Evolutionary conservation across 2,797 vertebrate species (phyloP).

Genomic region (Squalus acanthias): DNA sequence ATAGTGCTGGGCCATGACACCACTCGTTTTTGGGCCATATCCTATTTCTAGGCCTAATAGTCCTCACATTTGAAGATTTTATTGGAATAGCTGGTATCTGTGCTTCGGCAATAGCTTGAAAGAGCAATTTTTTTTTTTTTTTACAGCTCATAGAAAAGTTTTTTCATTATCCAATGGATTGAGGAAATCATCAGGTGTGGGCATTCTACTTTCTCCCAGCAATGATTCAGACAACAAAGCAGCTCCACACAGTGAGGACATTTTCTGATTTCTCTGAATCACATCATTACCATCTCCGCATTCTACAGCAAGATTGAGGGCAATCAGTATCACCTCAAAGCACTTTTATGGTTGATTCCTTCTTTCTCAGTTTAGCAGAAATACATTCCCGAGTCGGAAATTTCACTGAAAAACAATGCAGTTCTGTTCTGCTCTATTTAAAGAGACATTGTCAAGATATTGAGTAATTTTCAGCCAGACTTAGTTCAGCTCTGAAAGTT

Average conservation of each 20-base stretch:
- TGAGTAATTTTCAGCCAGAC: neutral
- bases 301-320: neutral
- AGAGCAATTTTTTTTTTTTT: neutral
- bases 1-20: no score
- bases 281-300: neutral
- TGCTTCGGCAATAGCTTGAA: neutral
- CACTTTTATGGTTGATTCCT: neutral
- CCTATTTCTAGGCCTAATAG: neutral
- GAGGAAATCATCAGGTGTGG: neutral
- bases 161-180: neutral
- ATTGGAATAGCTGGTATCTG: neutral
- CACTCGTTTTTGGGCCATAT: no score
- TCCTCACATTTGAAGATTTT: neutral
- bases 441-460: neutral
- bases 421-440: neutral
- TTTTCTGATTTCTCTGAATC: neutral
- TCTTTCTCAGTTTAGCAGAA: neutral
- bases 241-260: neutral
- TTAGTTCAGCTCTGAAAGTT: neutral
- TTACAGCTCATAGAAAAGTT: neutral
- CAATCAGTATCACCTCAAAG: neutral
- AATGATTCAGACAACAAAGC: neutral
- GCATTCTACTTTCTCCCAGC: neutral
- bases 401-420: neutral
- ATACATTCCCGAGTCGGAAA: neutral